Evolutionary conservation across 2,888 invertebrate genomes (phyloP), one percentile per base, ranked within the genome.

Genomic region (Dyspetes luteomarginatus): DNA sequence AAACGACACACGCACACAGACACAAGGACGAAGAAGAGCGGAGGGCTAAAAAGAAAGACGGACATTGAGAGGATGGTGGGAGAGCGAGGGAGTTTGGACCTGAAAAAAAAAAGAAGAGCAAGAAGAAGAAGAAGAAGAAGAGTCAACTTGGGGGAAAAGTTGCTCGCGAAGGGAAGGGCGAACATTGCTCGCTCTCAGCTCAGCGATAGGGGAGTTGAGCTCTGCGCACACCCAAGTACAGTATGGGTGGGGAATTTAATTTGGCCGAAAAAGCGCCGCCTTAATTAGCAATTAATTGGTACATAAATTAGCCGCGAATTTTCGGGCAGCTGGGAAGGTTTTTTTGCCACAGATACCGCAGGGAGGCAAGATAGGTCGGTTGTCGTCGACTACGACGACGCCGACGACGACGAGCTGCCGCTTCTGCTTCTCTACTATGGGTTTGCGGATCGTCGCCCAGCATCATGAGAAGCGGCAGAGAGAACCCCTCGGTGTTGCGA

Each of bases 241-340:
- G 62, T 65, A 75, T 64, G 76, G 77, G 78, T 79, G 81, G 85
- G 83, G 87, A 90, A 89, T 90, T 91, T 87, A 88, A 89, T 90
- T 91, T 87, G 86, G 67, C 86, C 86, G 84, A 90, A 91, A 91
- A 90, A 90, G 88, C 88, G 86, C 81, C 81, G 73, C 88, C 89
- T 91, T 91, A 90, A 91, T 91, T 91, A 89, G 87, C 87, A 89
- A 91, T 92, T 92, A 91, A 91, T 91, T 90, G 90, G 89, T 86
- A 89, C 90, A 88, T 91, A 91, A 91, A 89, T 91, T 91, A 91
- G 86, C 86, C 84, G 86, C 85, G 87, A 89, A 87, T 89, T 88
- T 89, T 87, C 86, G 83, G 83, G 81, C 71, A 64, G 62, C 67
- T 5, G 65, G 71, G 68, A 77, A 81, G 76, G 67, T 55, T 83